A percentile compares a stretch with the other conserved stretches of the same genome.
Evolutionary conservation across 2,888 invertebrate genomes (phyloP).

Genomic region (Lacanobia wlatinum): DNA sequence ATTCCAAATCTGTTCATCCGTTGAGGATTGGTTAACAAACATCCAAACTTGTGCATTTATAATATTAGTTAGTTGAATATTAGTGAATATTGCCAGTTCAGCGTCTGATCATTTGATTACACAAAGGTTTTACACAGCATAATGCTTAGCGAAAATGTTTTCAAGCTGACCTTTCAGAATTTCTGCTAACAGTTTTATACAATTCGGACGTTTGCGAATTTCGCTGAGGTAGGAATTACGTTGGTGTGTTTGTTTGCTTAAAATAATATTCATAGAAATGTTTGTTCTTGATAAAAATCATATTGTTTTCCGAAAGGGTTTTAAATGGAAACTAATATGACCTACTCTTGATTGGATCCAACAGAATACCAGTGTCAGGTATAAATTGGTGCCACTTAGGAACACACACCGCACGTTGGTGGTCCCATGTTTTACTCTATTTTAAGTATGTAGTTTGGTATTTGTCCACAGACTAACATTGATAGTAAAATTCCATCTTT

Average conservation of each 20-base stretch:
- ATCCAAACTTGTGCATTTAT: not conserved
- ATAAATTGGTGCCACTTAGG: no score
- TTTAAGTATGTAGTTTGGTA: no score
- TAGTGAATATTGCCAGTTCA: not conserved
- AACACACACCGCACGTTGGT: no score
- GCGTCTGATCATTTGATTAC: not conserved
- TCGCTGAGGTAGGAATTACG: not conserved
- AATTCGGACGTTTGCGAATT: not conserved
- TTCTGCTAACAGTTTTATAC: constrained; percentile 21
- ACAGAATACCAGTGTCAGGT: no score
- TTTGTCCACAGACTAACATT: no score
- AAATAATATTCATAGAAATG: constrained; percentile 7
- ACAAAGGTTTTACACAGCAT: not conserved
- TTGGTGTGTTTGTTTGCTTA: not conserved
- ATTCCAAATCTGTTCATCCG: not conserved
- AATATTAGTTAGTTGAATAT: not conserved
- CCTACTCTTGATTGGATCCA: not conserved
- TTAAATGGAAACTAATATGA: not conserved
- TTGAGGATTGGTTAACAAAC: not conserved
- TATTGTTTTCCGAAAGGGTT: not conserved
- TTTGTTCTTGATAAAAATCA: not conserved
- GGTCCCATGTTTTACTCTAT: no score
- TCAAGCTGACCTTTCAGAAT: constrained; percentile 32
- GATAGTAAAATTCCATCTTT: no score
- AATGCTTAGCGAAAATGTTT: constrained; percentile 17